A percentile compares a stretch with the other conserved stretches of the same genome.
Evolutionary conservation across 2,888 invertebrate species (phyloP).

Genomic region (Fabriciana adippe): DNA sequence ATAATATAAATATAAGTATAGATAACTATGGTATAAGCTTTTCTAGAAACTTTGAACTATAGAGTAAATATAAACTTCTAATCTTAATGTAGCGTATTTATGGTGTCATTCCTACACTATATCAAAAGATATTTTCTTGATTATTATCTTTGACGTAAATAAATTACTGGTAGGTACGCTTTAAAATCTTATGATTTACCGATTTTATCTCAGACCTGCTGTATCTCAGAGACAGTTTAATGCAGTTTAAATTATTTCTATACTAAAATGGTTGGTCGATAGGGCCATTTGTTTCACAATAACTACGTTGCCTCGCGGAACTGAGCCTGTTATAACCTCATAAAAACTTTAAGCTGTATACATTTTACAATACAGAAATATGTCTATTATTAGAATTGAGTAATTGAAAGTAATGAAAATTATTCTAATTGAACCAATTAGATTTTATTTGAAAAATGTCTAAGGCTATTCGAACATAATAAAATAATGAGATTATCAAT

Average conservation of each 20-base stretch:
- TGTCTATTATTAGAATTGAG: no score
- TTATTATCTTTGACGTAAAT: conserved; percentile 36
- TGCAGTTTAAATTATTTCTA: conserved; percentile 43
- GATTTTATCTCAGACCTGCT: conserved; percentile 36
- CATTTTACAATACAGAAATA: no score
- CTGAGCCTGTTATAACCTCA: conserved; percentile 42
- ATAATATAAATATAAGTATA: no score
- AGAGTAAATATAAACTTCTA: conserved; percentile 8
- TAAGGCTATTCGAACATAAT: no score
- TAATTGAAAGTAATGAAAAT: no score
- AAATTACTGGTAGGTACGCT: conserved; percentile 34
- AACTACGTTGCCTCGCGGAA: conserved; percentile 45
- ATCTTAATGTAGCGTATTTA: conserved; percentile 19
- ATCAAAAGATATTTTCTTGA: conserved; percentile 31
- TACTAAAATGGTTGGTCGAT: conserved; percentile 41
- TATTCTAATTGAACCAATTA: no score
- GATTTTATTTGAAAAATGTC: no score
- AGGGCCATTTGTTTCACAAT: conserved; percentile 45
- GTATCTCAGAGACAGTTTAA: conserved; percentile 43
- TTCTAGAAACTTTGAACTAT: no score
- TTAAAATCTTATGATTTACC: conserved; percentile 38
- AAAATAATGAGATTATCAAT: no score
- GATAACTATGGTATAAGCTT: no score
- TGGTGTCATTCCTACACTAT: conserved; percentile 17
- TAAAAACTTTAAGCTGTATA: no score